Conservation (phyloP, 2,888 invertebrate species). For the Pyrgus malvae region DNA sequence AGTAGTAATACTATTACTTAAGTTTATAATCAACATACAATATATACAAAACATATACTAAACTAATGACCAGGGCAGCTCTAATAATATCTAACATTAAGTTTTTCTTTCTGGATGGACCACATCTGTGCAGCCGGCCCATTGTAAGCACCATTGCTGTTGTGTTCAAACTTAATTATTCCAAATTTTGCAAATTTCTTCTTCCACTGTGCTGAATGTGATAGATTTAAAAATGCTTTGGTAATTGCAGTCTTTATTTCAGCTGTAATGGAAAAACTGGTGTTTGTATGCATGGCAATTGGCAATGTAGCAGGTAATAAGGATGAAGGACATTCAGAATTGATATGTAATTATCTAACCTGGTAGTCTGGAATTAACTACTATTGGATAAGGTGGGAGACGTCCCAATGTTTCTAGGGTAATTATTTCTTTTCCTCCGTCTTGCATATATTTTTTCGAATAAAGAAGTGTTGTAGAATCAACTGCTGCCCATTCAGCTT, state of each 20-base stretch:
- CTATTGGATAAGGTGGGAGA: slow-evolving; percentile 84
- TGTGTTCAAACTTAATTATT: slow-evolving; percentile 67
- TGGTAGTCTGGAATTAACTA: slow-evolving; percentile 80
- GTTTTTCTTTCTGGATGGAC: slow-evolving; percentile 70
- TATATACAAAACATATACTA: slow-evolving; percentile 71
- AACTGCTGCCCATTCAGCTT: slow-evolving; percentile 84
- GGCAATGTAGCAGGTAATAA: slow-evolving; percentile 1
- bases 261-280: slow-evolving; percentile 51
- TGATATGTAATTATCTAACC: slow-evolving; percentile 55
- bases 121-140: slow-evolving; percentile 77
- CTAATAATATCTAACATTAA: slow-evolving; percentile 81
- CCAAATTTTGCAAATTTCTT: slow-evolving; percentile 73
- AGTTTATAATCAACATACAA: slow-evolving; percentile 68
- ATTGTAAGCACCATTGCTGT: slow-evolving; percentile 71
- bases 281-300: not conserved
- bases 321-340: slow-evolving; percentile 21
- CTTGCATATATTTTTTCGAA: slow-evolving; percentile 79
- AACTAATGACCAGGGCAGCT: slow-evolving; percentile 55
- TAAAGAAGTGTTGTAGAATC: slow-evolving; percentile 82
- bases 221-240: slow-evolving; percentile 62
- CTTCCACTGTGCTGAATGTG: slow-evolving; percentile 62
- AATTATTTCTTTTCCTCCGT: slow-evolving; percentile 78
- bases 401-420: slow-evolving; percentile 84
- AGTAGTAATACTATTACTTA: slow-evolving; percentile 44
- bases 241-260: slow-evolving; percentile 61